These are phyloP conservation scores for Popillia japonica DNA, from an alignment of 1,140 invertebrate genomes.

Conservation along the genomic window DNA sequence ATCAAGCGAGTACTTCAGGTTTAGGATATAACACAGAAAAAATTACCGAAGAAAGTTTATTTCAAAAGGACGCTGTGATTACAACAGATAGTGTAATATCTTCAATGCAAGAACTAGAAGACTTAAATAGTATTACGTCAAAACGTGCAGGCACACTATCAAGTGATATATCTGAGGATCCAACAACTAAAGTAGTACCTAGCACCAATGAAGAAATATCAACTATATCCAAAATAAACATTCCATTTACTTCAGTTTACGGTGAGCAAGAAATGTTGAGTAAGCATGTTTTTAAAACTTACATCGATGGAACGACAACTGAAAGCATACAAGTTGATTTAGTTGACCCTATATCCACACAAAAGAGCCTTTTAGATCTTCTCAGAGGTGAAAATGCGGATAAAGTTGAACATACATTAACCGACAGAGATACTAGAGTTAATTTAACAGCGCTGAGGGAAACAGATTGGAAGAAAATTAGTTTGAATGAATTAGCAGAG, in stretches of 20 bases:
- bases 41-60: background rate
- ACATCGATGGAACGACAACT: background rate
- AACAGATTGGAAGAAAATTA: background rate
- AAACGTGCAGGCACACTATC: background rate
- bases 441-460: background rate
- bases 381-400: background rate
- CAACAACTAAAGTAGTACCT: background rate
- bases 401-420: background rate
- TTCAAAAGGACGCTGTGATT: background rate
- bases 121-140: background rate
- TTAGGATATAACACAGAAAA: background rate
- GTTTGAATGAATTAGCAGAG: background rate
- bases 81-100: slow-evolving; percentile 10
- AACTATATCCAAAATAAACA: background rate
- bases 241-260: background rate
- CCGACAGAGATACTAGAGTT: background rate
- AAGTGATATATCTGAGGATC: background rate
- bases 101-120: slow-evolving; percentile 7
- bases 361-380: background rate
- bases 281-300: background rate
- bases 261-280: background rate
- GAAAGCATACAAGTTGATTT: background rate
- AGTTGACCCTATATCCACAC: background rate
- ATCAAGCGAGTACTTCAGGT: background rate
- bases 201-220: background rate